Evolutionary conservation across 2,797 vertebrate species (phyloP), one percentile per base, ranked within the genome.

Genomic region (Sebastes ruberrimus): DNA sequence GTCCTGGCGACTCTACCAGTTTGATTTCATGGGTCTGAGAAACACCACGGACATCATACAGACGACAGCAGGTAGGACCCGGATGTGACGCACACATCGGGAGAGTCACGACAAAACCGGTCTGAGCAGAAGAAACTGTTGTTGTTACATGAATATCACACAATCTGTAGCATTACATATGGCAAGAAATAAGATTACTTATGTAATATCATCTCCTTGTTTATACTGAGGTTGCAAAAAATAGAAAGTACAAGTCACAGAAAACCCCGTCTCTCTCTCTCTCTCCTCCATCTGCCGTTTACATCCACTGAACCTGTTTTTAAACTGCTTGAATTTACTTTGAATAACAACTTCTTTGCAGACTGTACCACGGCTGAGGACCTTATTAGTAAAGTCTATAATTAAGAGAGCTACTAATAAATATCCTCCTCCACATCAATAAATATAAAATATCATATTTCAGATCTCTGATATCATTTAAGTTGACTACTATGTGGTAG

Each of bases 1-100:
- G 85, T 98, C 97, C 78, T 99, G 98, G 98, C 94, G 98, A 72
- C 97, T 99, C 22, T 99, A 99, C 91, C 98, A 99, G 91, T 99
- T 99, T 93, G 97, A 99, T 81, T 99, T 99, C 88, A 97, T 97
- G 97, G 98, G 98, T 73, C 95, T 99, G 85, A 95, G 97, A 87
- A 99, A 99, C 91, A 98, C 97, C 2, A 96, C 97, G 0, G 97
- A 97, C 84, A 90, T 96, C 30, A 94, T 99, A 86, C 96, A 96
- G 83, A 99, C 98, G 0, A 97, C 97, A 73, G 95, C 98, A 95
- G 98, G 98, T 99, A 94, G 64, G 81, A 74, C 8, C 3, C 14
- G 16, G 63, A 46, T 27, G 23, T 23, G 42, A 18, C 6, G 14
- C 42, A 42, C 38, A 42, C 5, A 42, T 42, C 38, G 5, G 35